Conservation (phyloP, 2,888 invertebrate species). For the Hymenopus coronatus region DNA sequence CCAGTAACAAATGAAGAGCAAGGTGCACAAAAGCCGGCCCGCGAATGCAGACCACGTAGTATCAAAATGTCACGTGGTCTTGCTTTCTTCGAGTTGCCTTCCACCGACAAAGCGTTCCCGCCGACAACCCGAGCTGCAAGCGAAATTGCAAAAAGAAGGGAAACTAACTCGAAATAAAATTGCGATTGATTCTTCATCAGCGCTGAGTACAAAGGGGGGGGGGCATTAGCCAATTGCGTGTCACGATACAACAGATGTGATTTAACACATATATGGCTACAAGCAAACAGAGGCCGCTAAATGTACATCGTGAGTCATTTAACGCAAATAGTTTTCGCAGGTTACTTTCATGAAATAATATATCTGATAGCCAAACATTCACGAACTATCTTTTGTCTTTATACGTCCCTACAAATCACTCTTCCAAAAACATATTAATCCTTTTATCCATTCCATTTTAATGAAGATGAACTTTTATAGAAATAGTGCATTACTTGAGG, state of each 20-base stretch:
- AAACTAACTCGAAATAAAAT: not conserved
- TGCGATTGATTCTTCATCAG: not conserved
- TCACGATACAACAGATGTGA: not conserved
- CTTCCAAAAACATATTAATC: too few species aligned
- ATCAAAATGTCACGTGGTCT: not conserved
- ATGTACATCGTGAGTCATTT: too few species aligned
- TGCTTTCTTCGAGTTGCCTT: not conserved
- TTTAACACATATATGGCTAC: not conserved
- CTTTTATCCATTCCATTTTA: too few species aligned
- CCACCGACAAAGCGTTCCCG: constrained; percentile 1
- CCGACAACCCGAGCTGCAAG: not conserved
- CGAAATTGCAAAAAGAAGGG: not conserved
- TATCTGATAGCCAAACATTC: too few species aligned
- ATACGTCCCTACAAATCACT: too few species aligned
- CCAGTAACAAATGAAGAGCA: not conserved
- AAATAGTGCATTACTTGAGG: too few species aligned
- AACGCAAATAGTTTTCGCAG: too few species aligned
- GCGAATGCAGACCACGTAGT: constrained; percentile 1
- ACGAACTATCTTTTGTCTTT: too few species aligned
- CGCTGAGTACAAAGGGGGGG: not conserved
- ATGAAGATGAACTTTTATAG: too few species aligned
- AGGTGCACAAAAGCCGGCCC: not conserved
- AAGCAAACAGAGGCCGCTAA: not conserved
- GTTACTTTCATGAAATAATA: too few species aligned
- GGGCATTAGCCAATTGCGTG: not conserved